Evolutionary conservation across 2,797 vertebrate species (phyloP).

Genomic region (Tarsius wallacei): DNA sequence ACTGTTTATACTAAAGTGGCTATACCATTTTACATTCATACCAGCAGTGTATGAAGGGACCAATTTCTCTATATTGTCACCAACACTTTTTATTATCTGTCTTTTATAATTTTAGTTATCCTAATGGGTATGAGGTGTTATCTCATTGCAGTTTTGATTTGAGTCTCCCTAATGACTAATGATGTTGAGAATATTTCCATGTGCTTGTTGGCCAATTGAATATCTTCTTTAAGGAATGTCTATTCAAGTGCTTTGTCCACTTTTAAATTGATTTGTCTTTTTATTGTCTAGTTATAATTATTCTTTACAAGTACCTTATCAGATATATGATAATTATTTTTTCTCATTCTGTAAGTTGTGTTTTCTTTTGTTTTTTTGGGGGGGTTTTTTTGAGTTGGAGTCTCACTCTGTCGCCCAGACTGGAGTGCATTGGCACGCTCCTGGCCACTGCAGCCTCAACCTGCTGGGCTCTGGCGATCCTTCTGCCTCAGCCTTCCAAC

Average conservation of each 20-base stretch:
- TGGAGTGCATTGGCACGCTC: too few relatives aligned
- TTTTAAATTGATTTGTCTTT: not conserved
- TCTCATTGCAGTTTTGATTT: not conserved
- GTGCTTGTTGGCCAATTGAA: not conserved
- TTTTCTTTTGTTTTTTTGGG: not conserved
- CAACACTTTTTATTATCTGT: not conserved
- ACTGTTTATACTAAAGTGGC: not conserved
- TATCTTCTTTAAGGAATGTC: not conserved
- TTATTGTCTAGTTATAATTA: not conserved
- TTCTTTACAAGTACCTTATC: not conserved
- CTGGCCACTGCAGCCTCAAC: too few relatives aligned
- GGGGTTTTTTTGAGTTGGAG: too few relatives aligned
- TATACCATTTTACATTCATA: not conserved
- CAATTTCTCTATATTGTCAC: not conserved
- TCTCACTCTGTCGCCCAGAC: too few relatives aligned
- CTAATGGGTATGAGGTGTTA: not conserved
- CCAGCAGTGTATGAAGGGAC: not conserved
- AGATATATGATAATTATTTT: not conserved
- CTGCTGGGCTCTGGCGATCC: too few relatives aligned
- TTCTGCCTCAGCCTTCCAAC: too few relatives aligned
- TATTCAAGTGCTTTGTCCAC: not conserved
- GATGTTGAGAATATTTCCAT: not conserved
- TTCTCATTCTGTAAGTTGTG: not conserved
- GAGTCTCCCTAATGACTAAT: not conserved
- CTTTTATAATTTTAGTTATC: not conserved